Evolutionary conservation across 2,888 invertebrate genomes (phyloP), one percentile per base, ranked within the genome.

Genomic region (Brachypalpus laphriformis): DNA sequence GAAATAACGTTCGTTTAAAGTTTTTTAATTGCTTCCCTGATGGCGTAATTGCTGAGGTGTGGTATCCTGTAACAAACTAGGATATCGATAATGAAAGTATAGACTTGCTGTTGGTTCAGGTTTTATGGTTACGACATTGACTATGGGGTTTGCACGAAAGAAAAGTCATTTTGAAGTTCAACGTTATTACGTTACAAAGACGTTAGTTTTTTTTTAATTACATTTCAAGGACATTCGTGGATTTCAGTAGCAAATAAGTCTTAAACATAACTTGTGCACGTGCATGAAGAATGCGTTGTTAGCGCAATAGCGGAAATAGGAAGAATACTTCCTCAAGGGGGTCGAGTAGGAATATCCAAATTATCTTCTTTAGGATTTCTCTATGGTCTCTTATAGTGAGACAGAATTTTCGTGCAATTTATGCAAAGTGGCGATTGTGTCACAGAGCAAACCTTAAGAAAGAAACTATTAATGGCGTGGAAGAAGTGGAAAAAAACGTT

Each of bases 31-130:
- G 66, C 49, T 61, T 59, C 49, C 37, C 16, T 59, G 37, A 14
- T 22, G 40, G 5, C 22, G 42, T 63, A 74, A 63, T 74, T 54
- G 63, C 31, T 22, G 42, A 54, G 74, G 74, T 63, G 54, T 49
- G 71, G 74, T 54, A 42, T 54, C 45, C 34, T 61, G 11, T 14
- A 47, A 22, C 22, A n/a, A 22, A 47, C 45, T 16, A 63, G 31
- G 45, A 56, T 51, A 66, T 66, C 37, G 37, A 37, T 34, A 20
- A 54, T 16, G 22, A 42, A 51, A n/a, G 20, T 4, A 56, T 9
- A 14, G 31, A 28, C n/a, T 37, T 47, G 34, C 49, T 65, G 9
- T 49, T 66, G 49, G 37, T 51, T 66, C 9, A 25, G 51, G 7
- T 57, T 57, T 57, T 16, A 57, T 31, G 28, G 18, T 51, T 37